phyloP scores from a whole-genome alignment of 2,797 vertebrate genomes.

The Knipowitschia caucasica region DNA sequence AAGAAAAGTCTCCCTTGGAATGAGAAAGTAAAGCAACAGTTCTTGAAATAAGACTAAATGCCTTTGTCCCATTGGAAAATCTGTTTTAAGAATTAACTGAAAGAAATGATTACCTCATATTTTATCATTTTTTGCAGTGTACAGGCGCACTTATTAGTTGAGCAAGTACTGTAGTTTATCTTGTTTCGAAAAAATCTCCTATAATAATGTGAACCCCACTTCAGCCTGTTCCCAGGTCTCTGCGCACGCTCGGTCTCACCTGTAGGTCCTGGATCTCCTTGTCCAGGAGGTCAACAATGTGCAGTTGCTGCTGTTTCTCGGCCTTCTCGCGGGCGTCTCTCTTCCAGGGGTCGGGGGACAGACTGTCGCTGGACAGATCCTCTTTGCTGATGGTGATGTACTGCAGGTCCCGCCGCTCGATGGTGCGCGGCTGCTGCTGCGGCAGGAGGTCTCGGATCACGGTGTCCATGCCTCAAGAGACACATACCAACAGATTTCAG shows the following conservation, averaged over 20 bases:
- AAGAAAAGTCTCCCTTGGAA: too few relatives aligned
- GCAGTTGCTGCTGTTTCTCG: slow-evolving; percentile 97
- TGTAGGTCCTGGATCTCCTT: slow-evolving; percentile 96
- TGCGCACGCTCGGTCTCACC: slow-evolving; percentile 34
- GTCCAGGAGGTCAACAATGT: slow-evolving; percentile 94
- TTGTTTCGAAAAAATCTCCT: too few relatives aligned
- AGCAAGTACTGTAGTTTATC: too few relatives aligned
- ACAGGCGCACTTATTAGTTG: too few relatives aligned
- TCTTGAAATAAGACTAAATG: too few relatives aligned
- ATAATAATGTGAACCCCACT: neutral
- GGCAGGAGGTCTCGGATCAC: slow-evolving; percentile 94
- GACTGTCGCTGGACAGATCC: slow-evolving; percentile 88
- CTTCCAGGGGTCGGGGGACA: slow-evolving; percentile 98
- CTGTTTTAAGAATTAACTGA: too few relatives aligned
- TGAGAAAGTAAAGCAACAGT: too few relatives aligned
- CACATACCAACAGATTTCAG: neutral
- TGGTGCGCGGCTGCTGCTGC: slow-evolving; percentile 95
- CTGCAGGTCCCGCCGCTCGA: slow-evolving; percentile 92
- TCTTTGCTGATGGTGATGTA: slow-evolving; percentile 88
- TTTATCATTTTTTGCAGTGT: too few relatives aligned
- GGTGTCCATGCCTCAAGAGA: slow-evolving; percentile 75
- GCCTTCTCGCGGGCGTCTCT: slow-evolving; percentile 94
- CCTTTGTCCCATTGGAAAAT: too few relatives aligned
- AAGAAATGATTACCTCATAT: too few relatives aligned
- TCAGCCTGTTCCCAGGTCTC: neutral